Conservation (phyloP, 1,140 invertebrate genomes). For the Pemphigus obesinymphae region DNA sequence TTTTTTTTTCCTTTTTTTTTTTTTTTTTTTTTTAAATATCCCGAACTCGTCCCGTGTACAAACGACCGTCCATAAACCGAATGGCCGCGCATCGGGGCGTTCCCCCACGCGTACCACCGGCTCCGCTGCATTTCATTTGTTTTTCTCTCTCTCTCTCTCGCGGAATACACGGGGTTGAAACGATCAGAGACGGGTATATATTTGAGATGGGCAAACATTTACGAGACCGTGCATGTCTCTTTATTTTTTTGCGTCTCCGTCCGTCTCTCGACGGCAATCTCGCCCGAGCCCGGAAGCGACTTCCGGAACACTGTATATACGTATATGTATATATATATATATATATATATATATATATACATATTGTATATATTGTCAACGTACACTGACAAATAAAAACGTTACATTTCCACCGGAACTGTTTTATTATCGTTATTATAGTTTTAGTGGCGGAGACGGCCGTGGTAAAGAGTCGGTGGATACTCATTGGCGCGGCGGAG, state of each 20-base stretch:
- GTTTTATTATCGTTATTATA: conserved; percentile 24
- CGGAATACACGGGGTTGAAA: neutral
- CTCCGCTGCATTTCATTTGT: neutral
- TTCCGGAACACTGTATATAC: too few species aligned
- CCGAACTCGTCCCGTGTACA: neutral
- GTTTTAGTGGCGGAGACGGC: neutral
- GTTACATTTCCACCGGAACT: conserved; percentile 7
- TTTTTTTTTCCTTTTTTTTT: neutral
- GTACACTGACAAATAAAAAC: conserved; percentile 33
- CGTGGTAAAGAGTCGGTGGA: too few species aligned
- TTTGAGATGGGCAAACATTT: conserved; percentile 29
- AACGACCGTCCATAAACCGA: conserved; percentile 37
- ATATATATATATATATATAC: too few species aligned
- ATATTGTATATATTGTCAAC: too few species aligned
- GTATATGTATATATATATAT: too few species aligned
- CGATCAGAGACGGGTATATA: too few species aligned
- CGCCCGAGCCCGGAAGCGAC: neutral
- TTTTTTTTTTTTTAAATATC: conserved; percentile 37
- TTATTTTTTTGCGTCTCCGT: neutral
- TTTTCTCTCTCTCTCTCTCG: neutral
- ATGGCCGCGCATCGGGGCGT: neutral
- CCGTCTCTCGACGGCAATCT: neutral
- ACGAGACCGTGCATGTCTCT: neutral
- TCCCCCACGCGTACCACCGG: neutral
- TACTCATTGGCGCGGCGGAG: too few species aligned